Percentiles rank a stretch among this genome's conserved stretches.
Conservation (phyloP, 2,888 invertebrate genomes). For the Coecobrya sp. region DNA sequence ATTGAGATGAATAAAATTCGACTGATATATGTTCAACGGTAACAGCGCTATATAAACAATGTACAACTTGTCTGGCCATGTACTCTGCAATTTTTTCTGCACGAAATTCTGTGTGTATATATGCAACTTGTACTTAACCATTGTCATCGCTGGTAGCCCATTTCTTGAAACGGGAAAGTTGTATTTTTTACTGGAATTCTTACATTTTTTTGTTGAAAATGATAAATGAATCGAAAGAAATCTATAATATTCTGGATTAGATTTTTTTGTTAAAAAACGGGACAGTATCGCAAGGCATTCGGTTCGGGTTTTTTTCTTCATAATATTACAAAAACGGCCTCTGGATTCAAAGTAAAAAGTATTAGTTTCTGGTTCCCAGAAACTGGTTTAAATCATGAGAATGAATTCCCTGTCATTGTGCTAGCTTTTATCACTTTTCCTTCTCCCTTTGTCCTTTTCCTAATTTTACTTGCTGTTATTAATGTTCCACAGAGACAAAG, state of each 20-base stretch:
- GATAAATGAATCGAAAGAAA: constrained; percentile 2
- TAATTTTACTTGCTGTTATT: not conserved
- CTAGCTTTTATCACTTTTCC: not conserved
- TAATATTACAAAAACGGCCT: not conserved
- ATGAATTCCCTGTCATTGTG: not conserved
- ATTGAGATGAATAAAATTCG: not conserved
- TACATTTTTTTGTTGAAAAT: not conserved
- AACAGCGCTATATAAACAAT: not conserved
- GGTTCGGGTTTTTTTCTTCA: not conserved
- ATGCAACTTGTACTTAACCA: not conserved
- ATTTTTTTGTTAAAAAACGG: not conserved
- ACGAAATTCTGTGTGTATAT: not conserved
- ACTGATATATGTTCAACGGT: not conserved
- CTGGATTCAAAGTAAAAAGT: not conserved
- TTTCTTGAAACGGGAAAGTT: too few relatives aligned
- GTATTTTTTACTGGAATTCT: too few relatives aligned
- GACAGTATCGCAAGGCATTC: not conserved
- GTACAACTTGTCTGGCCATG: not conserved
- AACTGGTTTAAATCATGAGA: not conserved
- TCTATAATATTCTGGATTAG: not conserved
- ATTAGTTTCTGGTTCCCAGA: not conserved
- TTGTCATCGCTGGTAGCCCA: not conserved
- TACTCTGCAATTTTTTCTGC: too few relatives aligned
- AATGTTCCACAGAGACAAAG: not conserved
- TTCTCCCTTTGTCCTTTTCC: not conserved